Evolutionary conservation across 1,140 invertebrate species (phyloP).

Genomic region (Ladona fulva): DNA sequence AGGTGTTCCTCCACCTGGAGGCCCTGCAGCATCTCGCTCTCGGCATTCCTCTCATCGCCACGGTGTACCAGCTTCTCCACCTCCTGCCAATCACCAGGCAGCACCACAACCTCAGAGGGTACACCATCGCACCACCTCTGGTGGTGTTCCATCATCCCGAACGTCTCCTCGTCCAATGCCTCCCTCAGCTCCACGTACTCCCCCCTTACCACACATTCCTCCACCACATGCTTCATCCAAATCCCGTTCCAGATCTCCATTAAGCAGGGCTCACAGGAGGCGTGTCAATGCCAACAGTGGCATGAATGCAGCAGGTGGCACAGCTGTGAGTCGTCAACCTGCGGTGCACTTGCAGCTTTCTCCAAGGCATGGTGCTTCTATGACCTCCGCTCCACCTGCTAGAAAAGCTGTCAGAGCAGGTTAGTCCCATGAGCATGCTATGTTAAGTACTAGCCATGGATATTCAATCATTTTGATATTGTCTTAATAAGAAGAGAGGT

Average conservation of each 20-base stretch:
- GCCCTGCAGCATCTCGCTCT: constrained; percentile 19
- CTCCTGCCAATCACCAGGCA: constrained; percentile 16
- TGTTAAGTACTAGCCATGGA: too few relatives aligned
- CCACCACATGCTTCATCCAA: not conserved
- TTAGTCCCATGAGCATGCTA: too few relatives aligned
- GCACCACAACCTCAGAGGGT: constrained; percentile 25
- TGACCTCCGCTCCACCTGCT: too few relatives aligned
- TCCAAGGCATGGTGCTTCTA: too few relatives aligned
- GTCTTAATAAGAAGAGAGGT: too few relatives aligned
- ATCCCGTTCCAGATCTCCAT: not conserved
- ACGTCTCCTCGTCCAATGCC: constrained; percentile 30
- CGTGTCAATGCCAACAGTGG: not conserved
- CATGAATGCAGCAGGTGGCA: too few relatives aligned
- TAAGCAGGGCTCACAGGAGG: not conserved
- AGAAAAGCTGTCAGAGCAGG: too few relatives aligned
- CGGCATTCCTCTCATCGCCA: constrained; percentile 35
- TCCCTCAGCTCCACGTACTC: constrained; percentile 29
- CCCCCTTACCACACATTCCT: not conserved
- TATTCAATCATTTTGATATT: too few relatives aligned
- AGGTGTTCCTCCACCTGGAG: constrained; percentile 22
- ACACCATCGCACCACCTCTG: constrained; percentile 41
- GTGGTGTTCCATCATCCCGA: not conserved
- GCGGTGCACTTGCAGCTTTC: too few relatives aligned
- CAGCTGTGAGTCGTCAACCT: too few relatives aligned
- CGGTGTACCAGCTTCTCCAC: constrained; percentile 31